A percentile compares a stretch with the other conserved stretches of the same genome.
Evolutionary conservation across 2,888 invertebrate genomes (phyloP).

Genomic region (Amitus sp.): DNA sequence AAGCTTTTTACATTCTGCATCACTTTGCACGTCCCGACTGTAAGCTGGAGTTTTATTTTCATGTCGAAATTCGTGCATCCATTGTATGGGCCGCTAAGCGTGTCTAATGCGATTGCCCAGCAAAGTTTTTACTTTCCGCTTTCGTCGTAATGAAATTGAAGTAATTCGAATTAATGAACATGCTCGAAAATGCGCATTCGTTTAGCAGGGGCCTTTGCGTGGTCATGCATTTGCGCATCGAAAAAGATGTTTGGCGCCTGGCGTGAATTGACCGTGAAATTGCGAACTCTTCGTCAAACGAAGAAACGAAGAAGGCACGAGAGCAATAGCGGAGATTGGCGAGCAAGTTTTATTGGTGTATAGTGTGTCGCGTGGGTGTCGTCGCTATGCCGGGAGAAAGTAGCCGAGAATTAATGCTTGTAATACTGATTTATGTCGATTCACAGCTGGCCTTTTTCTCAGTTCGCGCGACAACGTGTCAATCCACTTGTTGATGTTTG

Average conservation of each 20-base stretch:
- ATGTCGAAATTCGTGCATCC: constrained; percentile 5
- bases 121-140: constrained; percentile 23
- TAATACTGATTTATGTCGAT: constrained; percentile 54
- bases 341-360: constrained; percentile 16
- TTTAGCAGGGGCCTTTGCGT: background rate
- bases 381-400: constrained; percentile 31
- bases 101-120: constrained; percentile 29
- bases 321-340: background rate
- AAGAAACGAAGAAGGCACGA: constrained; percentile 2
- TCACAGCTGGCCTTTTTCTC: constrained; percentile 15
- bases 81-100: constrained; percentile 15
- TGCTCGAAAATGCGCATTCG: constrained; percentile 19
- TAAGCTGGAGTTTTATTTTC: constrained; percentile 21
- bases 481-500: constrained; percentile 19
- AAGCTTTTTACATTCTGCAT: background rate
- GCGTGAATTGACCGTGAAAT: constrained; percentile 7
- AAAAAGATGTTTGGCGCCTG: constrained; percentile 7
- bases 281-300: constrained; percentile 12
- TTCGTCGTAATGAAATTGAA: constrained; percentile 20
- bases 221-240: background rate
- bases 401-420: constrained; percentile 50
- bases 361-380: constrained; percentile 28
- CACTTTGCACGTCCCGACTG: too few species aligned
- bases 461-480: constrained; percentile 15
- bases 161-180: constrained; percentile 20